Evolutionary conservation across 2,113 vertebrate genomes (phyloP).

Genomic region (Megalops atlanticus): DNA sequence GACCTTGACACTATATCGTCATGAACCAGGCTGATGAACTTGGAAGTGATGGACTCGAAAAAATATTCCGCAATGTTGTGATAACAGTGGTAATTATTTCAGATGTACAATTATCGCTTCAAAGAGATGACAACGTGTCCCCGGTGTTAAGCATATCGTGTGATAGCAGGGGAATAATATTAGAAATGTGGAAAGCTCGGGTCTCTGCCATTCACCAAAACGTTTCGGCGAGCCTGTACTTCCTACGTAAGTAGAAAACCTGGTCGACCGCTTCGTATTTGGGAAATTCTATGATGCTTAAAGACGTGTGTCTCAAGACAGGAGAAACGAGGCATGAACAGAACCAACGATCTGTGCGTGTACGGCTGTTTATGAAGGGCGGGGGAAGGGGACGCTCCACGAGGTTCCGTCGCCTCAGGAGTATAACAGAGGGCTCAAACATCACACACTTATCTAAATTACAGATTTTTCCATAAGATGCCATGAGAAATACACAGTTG

Average conservation of each 20-base stretch:
- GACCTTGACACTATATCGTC: too few species aligned
- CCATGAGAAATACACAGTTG: background rate
- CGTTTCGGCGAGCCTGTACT: too few species aligned
- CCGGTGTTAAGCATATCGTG: background rate
- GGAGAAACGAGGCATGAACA: background rate
- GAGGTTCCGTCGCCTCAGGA: too few species aligned
- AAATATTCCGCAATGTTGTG: background rate
- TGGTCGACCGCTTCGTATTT: too few species aligned
- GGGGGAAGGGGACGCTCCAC: too few species aligned
- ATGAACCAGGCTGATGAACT: background rate
- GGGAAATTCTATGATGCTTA: background rate
- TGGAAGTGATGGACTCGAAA: background rate
- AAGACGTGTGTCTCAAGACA: background rate
- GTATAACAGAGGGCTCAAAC: too few species aligned
- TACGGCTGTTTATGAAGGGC: background rate
- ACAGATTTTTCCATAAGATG: too few species aligned
- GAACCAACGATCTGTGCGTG: background rate
- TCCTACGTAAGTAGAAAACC: too few species aligned
- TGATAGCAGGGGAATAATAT: background rate
- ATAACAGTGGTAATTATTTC: background rate
- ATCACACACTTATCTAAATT: too few species aligned
- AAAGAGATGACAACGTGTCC: background rate
- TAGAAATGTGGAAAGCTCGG: background rate
- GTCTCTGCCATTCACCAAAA: background rate
- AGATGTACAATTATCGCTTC: background rate